These are phyloP conservation scores for Cryptosula pallasiana DNA, from an alignment of 2,888 invertebrate genomes.

Conservation along the genomic window DNA sequence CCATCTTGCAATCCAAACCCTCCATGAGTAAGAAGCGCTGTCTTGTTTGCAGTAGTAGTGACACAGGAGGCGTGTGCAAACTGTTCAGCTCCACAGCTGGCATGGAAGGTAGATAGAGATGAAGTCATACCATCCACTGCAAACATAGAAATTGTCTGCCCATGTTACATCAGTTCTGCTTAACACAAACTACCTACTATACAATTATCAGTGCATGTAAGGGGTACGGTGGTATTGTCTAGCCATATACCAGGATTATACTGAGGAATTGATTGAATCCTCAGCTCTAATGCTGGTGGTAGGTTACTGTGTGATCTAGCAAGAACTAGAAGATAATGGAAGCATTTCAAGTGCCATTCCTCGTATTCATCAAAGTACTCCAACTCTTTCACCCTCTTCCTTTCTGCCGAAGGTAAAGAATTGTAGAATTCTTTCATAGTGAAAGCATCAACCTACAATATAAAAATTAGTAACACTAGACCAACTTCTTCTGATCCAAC, in stretches of 20 bases:
- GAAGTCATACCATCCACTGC: too few relatives aligned
- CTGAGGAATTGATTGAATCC: neutral
- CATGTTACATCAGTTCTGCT: too few relatives aligned
- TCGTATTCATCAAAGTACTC: conserved; percentile 58
- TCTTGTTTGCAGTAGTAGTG: too few relatives aligned
- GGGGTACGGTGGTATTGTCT: too few relatives aligned
- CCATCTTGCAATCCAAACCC: neutral
- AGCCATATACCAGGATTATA: neutral
- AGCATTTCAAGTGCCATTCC: conserved; percentile 56
- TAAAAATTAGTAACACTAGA: too few relatives aligned
- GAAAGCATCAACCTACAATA: conserved; percentile 45
- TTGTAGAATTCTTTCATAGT: conserved; percentile 53
- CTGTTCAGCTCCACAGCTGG: neutral
- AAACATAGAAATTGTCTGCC: too few relatives aligned
- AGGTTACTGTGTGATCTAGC: conserved; percentile 32
- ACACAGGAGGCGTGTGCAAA: conserved; percentile 3
- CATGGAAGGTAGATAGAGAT: neutral
- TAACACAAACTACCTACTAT: too few relatives aligned
- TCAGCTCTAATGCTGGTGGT: neutral
- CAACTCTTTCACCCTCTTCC: conserved; percentile 41
- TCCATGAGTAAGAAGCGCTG: neutral
- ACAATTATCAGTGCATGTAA: too few relatives aligned
- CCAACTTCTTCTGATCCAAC: too few relatives aligned
- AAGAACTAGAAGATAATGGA: conserved; percentile 54
- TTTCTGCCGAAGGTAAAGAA: conserved; percentile 41